Base-by-base conservation (phyloP, 2,797 vertebrate species). In the Gephyroberyx darwinii region DNA sequence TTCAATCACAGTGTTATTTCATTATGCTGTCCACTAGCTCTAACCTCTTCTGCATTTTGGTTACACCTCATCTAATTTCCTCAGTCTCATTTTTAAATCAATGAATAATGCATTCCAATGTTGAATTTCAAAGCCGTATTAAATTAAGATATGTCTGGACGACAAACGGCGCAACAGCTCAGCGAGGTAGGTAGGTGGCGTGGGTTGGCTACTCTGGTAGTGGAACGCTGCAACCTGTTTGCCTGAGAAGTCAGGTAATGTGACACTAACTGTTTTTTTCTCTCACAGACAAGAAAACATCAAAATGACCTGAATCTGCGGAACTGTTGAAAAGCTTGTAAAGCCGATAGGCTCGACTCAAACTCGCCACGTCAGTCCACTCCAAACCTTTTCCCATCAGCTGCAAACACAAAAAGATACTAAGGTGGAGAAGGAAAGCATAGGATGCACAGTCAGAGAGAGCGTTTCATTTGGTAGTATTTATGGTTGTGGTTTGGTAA, bases 181-280 rank as follows among this genome's bases (percentile, higher is more conserved):
- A 13, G 39, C 3, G 9, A 41, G 39, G 39, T 41, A 13, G 0
- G 1, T 22, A 17, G 37, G 12, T 54, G 10, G 3, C 9, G 8
- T 13, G 10, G 39, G 12, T 41, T 3, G 12, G 39, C 39, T 13
- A 41, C 39, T 10, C 8, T 41, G 3, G 12, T 10, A 41, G 39
- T 10, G 39, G 3, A 41, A 41, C 8, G 10, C 8, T 41, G 13
- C 26, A 19, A 22, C 47, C 62, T 35, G 20, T 52, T 52, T 53
- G 10, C 10, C 8, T 26, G 22, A 55, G 20, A 55, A 65, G 8
- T 35, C 51, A 22, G 14, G 63, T 53, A 65, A 65, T 26, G 50
- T 65, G 63, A 54, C 33, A 37, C 63, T 33, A 10, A 17, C 16
- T 65, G 50, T 12, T 39, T 16, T 26, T 55, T 41, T 41, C 51